Conservation (phyloP, 2,888 invertebrate species). For the Polydrusus pterygomalis region DNA sequence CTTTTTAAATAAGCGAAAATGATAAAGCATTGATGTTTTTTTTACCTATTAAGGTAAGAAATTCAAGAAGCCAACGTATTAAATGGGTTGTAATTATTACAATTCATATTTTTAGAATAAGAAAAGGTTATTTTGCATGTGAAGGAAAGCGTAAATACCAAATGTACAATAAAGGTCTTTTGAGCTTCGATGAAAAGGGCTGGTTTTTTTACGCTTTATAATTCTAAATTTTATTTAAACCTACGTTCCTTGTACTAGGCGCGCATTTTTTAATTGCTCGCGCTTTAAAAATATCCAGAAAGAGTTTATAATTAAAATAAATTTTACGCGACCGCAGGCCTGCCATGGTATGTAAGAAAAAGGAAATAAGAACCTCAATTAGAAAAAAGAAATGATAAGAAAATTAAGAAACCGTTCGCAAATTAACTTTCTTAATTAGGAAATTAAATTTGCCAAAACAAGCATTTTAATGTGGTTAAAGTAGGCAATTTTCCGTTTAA, state of each 20-base stretch:
- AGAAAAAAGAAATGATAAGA: conserved; percentile 34
- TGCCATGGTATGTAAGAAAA: conserved; percentile 18
- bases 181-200: conserved; percentile 17
- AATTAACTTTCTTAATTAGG: conserved; percentile 38
- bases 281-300: conserved; percentile 37
- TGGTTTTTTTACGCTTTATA: conserved; percentile 37
- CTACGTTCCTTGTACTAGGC: conserved; percentile 10
- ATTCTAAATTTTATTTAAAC: conserved; percentile 36
- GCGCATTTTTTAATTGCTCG: conserved; percentile 33
- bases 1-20: no score
- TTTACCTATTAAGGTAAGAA: no score
- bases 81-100: not conserved
- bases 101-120: not conserved
- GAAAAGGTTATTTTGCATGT: conserved; percentile 18
- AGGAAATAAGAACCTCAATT: conserved; percentile 28
- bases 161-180: conserved; percentile 27
- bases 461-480: conserved; percentile 11
- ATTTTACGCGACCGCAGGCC: conserved; percentile 19
- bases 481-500: conserved; percentile 11
- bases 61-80: not conserved
- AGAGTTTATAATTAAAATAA: conserved; percentile 47
- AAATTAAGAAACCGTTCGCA: conserved; percentile 36
- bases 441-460: conserved; percentile 34
- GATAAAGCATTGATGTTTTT: no score
- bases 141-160: conserved; percentile 40